phyloP scores from a whole-genome alignment of 2,113 vertebrate genomes.

The Scalopus aquaticus region DNA sequence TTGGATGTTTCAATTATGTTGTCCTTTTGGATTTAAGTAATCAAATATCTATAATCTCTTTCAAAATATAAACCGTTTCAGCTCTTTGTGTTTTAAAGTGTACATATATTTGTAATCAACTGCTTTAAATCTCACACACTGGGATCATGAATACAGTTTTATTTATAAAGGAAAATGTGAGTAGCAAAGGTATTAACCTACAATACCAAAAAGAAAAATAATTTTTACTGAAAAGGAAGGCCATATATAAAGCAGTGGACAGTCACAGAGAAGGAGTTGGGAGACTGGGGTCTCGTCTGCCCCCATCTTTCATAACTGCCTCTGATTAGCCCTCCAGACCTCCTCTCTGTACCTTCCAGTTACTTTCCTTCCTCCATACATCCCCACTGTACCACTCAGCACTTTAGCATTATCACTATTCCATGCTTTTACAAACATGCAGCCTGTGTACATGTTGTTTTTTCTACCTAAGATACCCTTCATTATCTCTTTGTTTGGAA shows the following conservation, averaged over 20 bases:
- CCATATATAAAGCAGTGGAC: not conserved
- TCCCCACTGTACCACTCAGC: not conserved
- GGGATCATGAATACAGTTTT: not conserved
- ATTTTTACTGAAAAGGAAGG: not conserved
- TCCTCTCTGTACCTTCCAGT: not conserved
- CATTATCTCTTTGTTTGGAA: not conserved
- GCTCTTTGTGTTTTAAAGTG: conserved; percentile 36
- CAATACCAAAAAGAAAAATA: conserved; percentile 12
- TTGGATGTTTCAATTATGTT: conserved; percentile 52
- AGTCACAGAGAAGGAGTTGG: not conserved
- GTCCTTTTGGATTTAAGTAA: conserved; percentile 49
- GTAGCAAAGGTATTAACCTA: not conserved
- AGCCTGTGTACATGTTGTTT: not conserved
- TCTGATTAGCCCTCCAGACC: not conserved
- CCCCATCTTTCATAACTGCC: not conserved
- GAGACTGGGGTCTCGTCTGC: not conserved
- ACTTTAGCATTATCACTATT: not conserved
- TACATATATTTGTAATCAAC: not conserved
- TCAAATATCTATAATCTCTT: conserved; percentile 36
- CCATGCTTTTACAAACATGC: not conserved
- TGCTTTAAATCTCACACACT: conserved; percentile 32
- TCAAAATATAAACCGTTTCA: conserved; percentile 53
- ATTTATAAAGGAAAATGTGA: conserved; percentile 27
- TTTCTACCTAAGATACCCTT: not conserved
- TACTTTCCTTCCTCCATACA: not conserved